Conservation (phyloP, 2,113 vertebrate species). For the Brachyistius frenatus region DNA sequence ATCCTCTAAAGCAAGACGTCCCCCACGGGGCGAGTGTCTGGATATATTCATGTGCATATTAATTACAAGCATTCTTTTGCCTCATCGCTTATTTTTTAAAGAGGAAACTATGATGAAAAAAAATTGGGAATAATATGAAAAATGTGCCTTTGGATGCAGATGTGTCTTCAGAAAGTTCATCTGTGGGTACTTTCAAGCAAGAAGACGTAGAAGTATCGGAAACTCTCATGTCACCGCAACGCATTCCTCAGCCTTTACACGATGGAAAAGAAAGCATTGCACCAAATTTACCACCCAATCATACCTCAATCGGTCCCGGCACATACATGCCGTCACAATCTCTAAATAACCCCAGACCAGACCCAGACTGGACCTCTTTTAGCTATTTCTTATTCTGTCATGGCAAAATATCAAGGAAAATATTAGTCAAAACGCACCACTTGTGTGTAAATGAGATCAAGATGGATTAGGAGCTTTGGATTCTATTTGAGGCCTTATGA, state of each 20-base stretch:
- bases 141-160: conserved; percentile 29
- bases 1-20: neutral
- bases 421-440: conserved; percentile 80
- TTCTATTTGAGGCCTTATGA: conserved; percentile 75
- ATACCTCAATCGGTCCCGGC: conserved; percentile 23
- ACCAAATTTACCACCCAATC: conserved; percentile 69
- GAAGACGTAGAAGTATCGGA: conserved; percentile 62
- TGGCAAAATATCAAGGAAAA: conserved; percentile 82
- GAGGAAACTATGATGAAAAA: neutral
- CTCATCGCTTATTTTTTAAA: neutral
- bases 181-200: conserved; percentile 69
- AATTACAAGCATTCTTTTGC: neutral
- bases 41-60: neutral
- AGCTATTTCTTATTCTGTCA: conserved; percentile 51
- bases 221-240: conserved; percentile 73
- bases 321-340: conserved; percentile 48
- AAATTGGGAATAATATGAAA: neutral
- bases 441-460: conserved; percentile 84
- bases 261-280: conserved; percentile 72
- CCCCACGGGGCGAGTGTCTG: neutral
- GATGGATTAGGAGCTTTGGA: conserved; percentile 79
- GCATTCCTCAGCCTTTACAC: conserved; percentile 67
- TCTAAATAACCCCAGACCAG: conserved; percentile 69
- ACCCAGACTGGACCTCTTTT: conserved; percentile 49
- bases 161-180: conserved; percentile 63